These are phyloP conservation scores for Sebastes glaucus DNA, from an alignment of 2,797 vertebrate species.

Conservation along the genomic window DNA sequence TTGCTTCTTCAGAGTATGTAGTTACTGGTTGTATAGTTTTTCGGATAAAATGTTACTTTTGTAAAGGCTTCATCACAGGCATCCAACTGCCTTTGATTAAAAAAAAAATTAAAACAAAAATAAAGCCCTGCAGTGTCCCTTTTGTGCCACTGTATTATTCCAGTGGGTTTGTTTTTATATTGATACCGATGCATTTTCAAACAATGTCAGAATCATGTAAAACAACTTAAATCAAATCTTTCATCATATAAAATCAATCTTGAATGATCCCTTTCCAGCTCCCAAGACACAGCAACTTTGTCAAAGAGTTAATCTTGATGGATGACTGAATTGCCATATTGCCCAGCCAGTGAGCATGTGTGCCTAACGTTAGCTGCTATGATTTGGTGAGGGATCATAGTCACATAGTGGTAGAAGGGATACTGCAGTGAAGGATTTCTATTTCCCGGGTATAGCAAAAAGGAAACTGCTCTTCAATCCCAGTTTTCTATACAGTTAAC, in stretches of 20 bases:
- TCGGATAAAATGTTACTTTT: conserved; percentile 98
- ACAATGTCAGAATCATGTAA: conserved; percentile 71
- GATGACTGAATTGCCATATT: conserved; percentile 71
- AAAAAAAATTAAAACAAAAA: conserved; percentile 70
- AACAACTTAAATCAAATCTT: conserved; percentile 56
- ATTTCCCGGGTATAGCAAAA: conserved; percentile 85
- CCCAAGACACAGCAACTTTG: conserved; percentile 42
- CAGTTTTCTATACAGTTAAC: conserved; percentile 99
- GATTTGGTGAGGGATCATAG: conserved; percentile 66
- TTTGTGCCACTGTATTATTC: conserved; percentile 86
- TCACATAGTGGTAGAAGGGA: conserved; percentile 91
- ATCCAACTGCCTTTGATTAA: conserved; percentile 96
- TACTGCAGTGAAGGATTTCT: conserved; percentile 94
- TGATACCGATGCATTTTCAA: conserved; percentile 84
- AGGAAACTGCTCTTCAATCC: conserved; percentile 85
- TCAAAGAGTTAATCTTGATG: conserved; percentile 53
- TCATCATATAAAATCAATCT: conserved; percentile 63
- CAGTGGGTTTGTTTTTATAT: conserved; percentile 84
- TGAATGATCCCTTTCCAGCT: conserved; percentile 66
- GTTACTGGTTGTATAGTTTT: conserved; percentile 99
- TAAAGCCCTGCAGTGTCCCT: conserved; percentile 98
- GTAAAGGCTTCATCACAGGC: conserved; percentile 99
- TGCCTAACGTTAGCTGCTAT: conserved; percentile 63
- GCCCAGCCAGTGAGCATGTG: conserved; percentile 68
- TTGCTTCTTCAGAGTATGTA: conserved; percentile 99